Evolutionary conservation across 1,140 invertebrate genomes (phyloP).

Genomic region (Macrostomum lignano): DNA sequence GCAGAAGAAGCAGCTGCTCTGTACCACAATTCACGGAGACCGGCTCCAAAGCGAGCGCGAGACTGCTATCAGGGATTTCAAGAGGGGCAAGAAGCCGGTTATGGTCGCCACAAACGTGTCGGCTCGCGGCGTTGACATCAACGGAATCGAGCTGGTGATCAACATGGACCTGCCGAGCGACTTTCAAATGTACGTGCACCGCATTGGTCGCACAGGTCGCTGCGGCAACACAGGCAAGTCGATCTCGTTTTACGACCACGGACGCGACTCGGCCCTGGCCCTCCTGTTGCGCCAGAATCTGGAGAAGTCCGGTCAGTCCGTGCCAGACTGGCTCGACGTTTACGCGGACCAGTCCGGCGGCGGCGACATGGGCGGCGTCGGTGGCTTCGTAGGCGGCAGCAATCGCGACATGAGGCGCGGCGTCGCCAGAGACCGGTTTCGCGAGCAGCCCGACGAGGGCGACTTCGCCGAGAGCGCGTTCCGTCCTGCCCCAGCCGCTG

Average conservation of each 20-base stretch:
- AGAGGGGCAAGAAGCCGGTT: slow-evolving; percentile 32
- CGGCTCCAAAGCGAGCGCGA: slow-evolving; percentile 59
- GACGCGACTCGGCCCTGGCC: slow-evolving; percentile 23
- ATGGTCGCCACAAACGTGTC: slow-evolving; percentile 75
- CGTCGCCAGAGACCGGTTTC: no score
- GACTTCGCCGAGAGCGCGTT: no score
- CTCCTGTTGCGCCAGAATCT: slow-evolving; percentile 39
- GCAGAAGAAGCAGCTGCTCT: slow-evolving; percentile 7
- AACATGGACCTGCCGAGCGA: slow-evolving; percentile 57
- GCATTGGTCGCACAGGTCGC: slow-evolving; percentile 70
- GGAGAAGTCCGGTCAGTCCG: slow-evolving; percentile 7
- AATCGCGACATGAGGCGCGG: no score
- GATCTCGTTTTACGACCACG: slow-evolving; percentile 44
- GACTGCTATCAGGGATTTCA: slow-evolving; percentile 50
- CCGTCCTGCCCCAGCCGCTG: no score
- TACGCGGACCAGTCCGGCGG: no score
- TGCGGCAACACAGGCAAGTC: slow-evolving; percentile 65
- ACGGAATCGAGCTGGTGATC: slow-evolving; percentile 51
- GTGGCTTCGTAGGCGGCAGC: no score
- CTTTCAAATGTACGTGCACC: slow-evolving; percentile 72
- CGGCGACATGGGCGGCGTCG: no score
- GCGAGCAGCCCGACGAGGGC: no score
- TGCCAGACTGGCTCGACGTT: slow-evolving; percentile 1
- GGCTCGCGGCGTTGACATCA: slow-evolving; percentile 51
- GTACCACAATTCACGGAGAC: slow-evolving; percentile 32